Conservation (phyloP, 2,888 invertebrate species). For the Papilio protenor region DNA sequence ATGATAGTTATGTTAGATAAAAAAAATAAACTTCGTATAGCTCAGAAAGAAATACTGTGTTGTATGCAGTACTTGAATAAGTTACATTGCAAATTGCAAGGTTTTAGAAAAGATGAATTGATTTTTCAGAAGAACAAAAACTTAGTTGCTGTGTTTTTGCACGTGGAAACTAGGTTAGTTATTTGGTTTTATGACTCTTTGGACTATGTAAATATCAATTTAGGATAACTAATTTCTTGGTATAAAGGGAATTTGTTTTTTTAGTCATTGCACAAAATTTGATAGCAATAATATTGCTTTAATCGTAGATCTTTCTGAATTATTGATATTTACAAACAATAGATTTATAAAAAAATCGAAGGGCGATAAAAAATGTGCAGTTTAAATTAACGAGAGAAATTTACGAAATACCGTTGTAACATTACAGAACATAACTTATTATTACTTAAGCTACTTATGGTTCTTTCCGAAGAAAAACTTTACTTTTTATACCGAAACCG, state of each 20-base stretch:
- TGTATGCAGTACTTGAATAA: not conserved
- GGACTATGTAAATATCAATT: not conserved
- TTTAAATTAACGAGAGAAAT: not conserved
- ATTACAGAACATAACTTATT: not conserved
- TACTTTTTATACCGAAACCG: slow-evolving; percentile 15
- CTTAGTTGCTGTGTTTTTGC: not conserved
- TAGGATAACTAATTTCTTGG: not conserved
- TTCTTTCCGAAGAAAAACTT: slow-evolving; percentile 14
- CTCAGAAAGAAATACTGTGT: not conserved
- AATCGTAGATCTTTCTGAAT: not conserved
- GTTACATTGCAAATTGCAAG: not conserved
- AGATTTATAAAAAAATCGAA: not conserved
- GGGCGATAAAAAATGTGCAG: not conserved
- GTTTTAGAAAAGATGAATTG: not conserved
- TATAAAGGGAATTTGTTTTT: not conserved
- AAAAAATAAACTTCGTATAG: not conserved
- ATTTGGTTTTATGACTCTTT: not conserved
- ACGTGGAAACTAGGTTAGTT: not conserved
- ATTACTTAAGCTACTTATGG: slow-evolving; percentile 10
- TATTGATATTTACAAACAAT: not conserved
- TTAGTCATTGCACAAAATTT: not conserved
- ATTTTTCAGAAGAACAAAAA: slow-evolving; percentile 9
- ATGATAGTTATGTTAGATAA: not conserved
- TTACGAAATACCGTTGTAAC: slow-evolving; percentile 1
- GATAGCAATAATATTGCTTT: not conserved